Evolutionary conservation across 1,140 invertebrate species (phyloP).

Genomic region (Mercenaria mercenaria): DNA sequence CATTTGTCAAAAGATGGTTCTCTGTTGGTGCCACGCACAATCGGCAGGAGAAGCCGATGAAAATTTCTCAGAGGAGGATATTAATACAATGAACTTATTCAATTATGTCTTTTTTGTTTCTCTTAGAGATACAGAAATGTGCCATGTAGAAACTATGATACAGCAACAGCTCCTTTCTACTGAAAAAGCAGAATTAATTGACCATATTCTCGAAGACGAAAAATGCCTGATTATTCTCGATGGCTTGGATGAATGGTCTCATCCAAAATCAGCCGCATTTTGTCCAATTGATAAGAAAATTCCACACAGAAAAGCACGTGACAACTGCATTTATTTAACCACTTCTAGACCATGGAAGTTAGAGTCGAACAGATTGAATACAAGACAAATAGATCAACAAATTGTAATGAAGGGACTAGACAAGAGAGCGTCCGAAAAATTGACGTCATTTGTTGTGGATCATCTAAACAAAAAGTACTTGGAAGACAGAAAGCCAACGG

Average conservation of each 20-base stretch:
- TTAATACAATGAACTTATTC: not conserved
- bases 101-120: not conserved
- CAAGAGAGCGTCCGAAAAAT: not conserved
- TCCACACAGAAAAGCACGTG: not conserved
- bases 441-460: not conserved
- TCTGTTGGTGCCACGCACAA: not conserved
- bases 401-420: not conserved
- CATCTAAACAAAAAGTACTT: not conserved
- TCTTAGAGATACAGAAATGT: not conserved
- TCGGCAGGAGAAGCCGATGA: not conserved
- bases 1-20: conserved; percentile 21
- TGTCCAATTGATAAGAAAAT: not conserved
- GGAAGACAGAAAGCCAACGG: not conserved
- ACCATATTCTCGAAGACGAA: not conserved
- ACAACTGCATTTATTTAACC: not conserved
- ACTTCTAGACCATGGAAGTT: not conserved
- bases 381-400: not conserved
- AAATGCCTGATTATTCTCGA: conserved; percentile 19
- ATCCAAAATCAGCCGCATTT: not conserved
- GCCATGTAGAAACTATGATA: not conserved
- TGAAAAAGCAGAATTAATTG: not conserved
- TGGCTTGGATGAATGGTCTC: conserved; percentile 6
- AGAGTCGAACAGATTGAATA: not conserved
- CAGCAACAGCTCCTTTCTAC: not conserved
- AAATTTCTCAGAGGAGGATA: not conserved